A percentile compares a stretch with the other conserved stretches of the same genome.
Evolutionary conservation across 2,797 vertebrate genomes (phyloP).

Genomic region (Petrocephalus schoutedeni): DNA sequence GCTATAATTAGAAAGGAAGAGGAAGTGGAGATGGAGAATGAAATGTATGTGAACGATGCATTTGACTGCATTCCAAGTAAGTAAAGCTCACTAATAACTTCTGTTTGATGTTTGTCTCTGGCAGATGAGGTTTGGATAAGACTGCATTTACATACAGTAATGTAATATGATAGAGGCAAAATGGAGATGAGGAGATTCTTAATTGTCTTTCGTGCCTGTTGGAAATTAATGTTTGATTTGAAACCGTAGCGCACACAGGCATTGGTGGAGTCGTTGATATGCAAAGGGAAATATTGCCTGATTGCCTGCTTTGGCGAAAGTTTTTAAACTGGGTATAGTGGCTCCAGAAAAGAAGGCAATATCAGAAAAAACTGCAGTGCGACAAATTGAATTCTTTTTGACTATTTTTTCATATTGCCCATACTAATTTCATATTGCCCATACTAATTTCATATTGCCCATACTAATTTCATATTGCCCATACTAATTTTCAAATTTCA

Average conservation of each 20-base stretch:
- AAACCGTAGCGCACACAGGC: not conserved
- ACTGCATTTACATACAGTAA: not conserved
- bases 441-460: not conserved
- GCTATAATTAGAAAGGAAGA: conserved; percentile 16
- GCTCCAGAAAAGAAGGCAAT: not conserved
- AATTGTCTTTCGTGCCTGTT: not conserved
- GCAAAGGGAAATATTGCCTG: not conserved
- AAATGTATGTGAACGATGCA: conserved; percentile 8
- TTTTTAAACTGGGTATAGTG: not conserved
- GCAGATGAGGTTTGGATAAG: conserved; percentile 12
- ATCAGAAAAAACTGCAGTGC: not conserved
- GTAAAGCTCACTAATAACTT: conserved; percentile 15
- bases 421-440: not conserved
- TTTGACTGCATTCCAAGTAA: conserved; percentile 11
- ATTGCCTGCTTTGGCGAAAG: not conserved
- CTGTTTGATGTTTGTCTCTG: not conserved
- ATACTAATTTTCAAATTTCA: no score
- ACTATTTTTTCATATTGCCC: not conserved
- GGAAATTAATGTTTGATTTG: conserved; percentile 5
- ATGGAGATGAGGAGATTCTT: not conserved
- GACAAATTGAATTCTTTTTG: not conserved
- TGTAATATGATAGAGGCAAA: not conserved
- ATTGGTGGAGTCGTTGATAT: not conserved
- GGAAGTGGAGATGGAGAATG: conserved; percentile 2
- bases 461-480: not conserved